Evolutionary conservation across 2,797 vertebrate species (phyloP).

Genomic region (Petrocephalus schoutedeni): DNA sequence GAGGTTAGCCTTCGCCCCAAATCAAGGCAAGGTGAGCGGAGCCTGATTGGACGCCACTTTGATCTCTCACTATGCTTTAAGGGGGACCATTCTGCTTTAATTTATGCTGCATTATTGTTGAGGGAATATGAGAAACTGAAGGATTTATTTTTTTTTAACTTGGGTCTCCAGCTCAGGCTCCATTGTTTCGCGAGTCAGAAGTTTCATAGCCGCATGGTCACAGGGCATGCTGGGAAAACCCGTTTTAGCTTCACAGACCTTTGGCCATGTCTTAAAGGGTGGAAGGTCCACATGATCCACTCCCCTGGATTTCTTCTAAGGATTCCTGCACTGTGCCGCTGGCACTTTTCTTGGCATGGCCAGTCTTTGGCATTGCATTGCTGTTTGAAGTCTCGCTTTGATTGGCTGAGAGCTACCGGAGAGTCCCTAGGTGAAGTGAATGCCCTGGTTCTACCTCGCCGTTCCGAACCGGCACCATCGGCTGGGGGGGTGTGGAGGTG

Average conservation of each 20-base stretch:
- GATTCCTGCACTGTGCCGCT: neutral
- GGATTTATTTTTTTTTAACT: neutral
- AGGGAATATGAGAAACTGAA: neutral
- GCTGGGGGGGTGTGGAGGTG: neutral
- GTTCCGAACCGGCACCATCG: neutral
- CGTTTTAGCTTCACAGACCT: neutral
- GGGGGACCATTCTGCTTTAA: neutral
- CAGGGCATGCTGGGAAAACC: neutral
- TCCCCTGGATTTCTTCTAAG: neutral
- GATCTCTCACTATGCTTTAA: neutral
- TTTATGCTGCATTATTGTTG: neutral
- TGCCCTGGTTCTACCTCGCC: neutral
- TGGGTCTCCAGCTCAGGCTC: neutral
- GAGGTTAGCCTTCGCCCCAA: neutral
- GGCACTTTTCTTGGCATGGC: neutral
- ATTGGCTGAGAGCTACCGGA: neutral
- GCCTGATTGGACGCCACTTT: neutral
- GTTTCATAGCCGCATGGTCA: neutral
- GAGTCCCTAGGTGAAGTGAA: neutral
- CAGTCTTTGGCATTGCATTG: neutral
- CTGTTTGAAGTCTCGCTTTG: slow-evolving; percentile 3
- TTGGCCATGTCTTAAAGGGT: neutral
- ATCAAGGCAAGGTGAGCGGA: neutral
- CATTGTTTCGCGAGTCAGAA: neutral
- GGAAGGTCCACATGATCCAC: neutral